These are phyloP conservation scores for Lycopodina hypogea DNA, from an alignment of 37 sponge, comb jelly and placozoan genomes.

Conservation along the genomic window DNA sequence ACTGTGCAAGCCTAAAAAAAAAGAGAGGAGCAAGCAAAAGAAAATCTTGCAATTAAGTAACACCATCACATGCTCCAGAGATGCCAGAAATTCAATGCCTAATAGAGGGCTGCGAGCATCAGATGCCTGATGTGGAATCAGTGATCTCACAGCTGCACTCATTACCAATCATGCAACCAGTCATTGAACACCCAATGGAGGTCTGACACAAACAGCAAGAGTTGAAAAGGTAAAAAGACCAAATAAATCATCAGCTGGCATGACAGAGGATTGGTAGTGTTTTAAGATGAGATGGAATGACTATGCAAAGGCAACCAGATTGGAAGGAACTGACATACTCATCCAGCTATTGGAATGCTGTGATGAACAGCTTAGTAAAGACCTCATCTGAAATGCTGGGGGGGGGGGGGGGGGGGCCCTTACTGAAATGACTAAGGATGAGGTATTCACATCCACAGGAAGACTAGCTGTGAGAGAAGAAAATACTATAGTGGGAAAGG, in stretches of 20 bases:
- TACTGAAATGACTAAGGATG: not conserved
- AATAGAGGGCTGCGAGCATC: constrained; percentile 36
- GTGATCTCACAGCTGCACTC: constrained; percentile 41
- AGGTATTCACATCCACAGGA: constrained; percentile 27
- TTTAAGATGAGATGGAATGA: constrained; percentile 34
- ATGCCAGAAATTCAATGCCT: too few species aligned
- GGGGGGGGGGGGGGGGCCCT: constrained; percentile 28
- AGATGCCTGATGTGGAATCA: too few species aligned
- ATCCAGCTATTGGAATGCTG: constrained; percentile 51
- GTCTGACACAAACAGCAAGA: too few species aligned
- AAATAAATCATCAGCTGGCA: constrained; percentile 37
- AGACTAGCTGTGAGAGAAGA: constrained; percentile 30
- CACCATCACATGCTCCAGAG: too few species aligned
- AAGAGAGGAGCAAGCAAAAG: too few species aligned
- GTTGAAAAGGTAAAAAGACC: constrained; percentile 34
- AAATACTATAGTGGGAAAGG: constrained; percentile 27
- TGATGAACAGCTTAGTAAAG: constrained; percentile 47
- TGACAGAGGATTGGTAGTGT: constrained; percentile 37
- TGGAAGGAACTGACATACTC: constrained; percentile 17
- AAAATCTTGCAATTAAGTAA: too few species aligned
- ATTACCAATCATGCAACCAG: constrained; percentile 33
- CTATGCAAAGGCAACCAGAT: constrained; percentile 30
- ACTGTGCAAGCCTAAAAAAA: too few species aligned
- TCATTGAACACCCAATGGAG: not conserved
- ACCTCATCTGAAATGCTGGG: constrained; percentile 46